Evolutionary conservation across 2,113 vertebrate species (phyloP).

Genomic region (Chloropsis hardwickii): DNA sequence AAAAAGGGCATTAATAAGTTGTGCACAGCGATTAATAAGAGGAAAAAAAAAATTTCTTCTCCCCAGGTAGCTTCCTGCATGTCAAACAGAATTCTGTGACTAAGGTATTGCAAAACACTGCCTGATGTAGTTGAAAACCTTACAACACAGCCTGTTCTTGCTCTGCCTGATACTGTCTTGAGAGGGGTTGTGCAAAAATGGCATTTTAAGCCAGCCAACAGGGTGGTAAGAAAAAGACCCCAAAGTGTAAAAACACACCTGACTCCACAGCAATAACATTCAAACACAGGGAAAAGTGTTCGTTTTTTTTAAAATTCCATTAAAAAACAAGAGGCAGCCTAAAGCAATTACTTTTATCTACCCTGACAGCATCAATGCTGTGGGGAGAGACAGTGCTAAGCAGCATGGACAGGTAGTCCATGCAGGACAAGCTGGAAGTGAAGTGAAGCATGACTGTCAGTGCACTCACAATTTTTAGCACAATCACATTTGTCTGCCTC

Average conservation of each 20-base stretch:
- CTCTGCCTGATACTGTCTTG: background rate
- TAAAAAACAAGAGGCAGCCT: background rate
- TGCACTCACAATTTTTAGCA: background rate
- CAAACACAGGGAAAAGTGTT: background rate
- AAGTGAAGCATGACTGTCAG: background rate
- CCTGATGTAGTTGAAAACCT: background rate
- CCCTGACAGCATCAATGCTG: background rate
- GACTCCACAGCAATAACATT: background rate
- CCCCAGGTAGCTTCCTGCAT: background rate
- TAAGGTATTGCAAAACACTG: background rate
- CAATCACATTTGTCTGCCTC: background rate
- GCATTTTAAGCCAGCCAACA: background rate
- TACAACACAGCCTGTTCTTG: background rate
- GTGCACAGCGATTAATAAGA: background rate
- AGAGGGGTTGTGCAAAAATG: background rate
- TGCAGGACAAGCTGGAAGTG: background rate
- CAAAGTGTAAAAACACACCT: background rate
- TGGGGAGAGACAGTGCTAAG: background rate
- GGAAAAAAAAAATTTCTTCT: background rate
- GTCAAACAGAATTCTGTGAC: background rate
- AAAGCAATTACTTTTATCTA: background rate
- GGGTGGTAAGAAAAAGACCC: background rate
- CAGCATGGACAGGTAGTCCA: background rate
- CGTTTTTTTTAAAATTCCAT: fast-evolving
- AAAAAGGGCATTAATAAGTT: background rate